phyloP scores from a whole-genome alignment of 2,113 vertebrate species.

The Oncorhynchus keta region DNA sequence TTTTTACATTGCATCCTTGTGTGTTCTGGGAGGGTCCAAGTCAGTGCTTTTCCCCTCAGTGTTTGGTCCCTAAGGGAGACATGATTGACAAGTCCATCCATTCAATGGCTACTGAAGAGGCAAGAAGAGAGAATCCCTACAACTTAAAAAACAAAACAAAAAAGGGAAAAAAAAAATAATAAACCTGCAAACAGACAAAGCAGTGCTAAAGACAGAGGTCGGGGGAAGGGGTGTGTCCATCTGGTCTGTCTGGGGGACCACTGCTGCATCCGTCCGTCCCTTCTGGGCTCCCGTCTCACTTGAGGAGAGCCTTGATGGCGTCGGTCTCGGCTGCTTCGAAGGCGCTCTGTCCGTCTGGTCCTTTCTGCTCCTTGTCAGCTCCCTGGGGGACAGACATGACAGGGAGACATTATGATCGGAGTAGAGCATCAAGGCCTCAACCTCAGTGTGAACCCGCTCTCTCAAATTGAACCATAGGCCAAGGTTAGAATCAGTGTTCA shows the following conservation, averaged over 20 bases:
- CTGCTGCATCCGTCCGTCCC: conserved; percentile 71
- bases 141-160: conserved; percentile 55
- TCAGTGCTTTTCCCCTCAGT: conserved; percentile 36
- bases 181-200: conserved; percentile 76
- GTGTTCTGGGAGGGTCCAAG: conserved; percentile 40
- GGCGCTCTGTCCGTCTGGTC: conserved; percentile 82
- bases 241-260: conserved; percentile 70
- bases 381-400: conserved; percentile 77
- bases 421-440: neutral
- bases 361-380: conserved; percentile 88
- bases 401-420: neutral
- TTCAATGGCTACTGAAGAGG: conserved; percentile 59
- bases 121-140: conserved; percentile 28
- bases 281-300: conserved; percentile 77
- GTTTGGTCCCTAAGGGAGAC: conserved; percentile 62
- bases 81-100: conserved; percentile 45
- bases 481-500: conserved; percentile 7
- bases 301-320: conserved; percentile 88
- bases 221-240: conserved; percentile 62
- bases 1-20: conserved; percentile 26
- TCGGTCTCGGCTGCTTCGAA: conserved; percentile 85
- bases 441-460: neutral
- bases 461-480: conserved; percentile 2
- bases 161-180: conserved; percentile 31
- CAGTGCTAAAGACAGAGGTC: conserved; percentile 84